A percentile compares a stretch with the other conserved stretches of the same genome.
Evolutionary conservation across 2,888 invertebrate species (phyloP).

Genomic region (Selenia dentaria): DNA sequence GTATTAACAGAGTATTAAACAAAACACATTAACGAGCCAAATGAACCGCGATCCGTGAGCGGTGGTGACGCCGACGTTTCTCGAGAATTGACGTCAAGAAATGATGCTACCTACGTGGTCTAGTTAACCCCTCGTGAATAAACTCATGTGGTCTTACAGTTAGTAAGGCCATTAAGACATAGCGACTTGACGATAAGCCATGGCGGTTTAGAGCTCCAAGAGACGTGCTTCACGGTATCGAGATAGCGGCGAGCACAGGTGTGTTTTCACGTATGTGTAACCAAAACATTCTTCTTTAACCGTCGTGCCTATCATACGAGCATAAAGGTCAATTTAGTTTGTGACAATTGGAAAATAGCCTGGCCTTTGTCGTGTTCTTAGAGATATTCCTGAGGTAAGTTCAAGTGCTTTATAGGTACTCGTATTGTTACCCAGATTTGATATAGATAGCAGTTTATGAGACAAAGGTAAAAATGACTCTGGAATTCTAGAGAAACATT

Average conservation of each 20-base stretch:
- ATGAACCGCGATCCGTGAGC: no score
- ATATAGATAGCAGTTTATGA: constrained; percentile 50
- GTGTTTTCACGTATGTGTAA: constrained; percentile 64
- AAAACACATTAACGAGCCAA: constrained; percentile 1
- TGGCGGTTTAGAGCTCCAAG: constrained; percentile 52
- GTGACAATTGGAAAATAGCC: constrained; percentile 7
- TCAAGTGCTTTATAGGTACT: constrained; percentile 65
- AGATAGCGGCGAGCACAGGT: constrained; percentile 67
- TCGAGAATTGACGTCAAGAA: constrained; percentile 8
- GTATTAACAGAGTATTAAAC: constrained; percentile 17
- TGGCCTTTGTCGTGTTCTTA: constrained; percentile 37
- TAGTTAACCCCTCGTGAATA: constrained; percentile 59
- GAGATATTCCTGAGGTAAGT: constrained; percentile 41
- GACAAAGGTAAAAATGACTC: constrained; percentile 59
- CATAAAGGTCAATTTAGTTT: constrained; percentile 40
- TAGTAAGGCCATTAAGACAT: constrained; percentile 69
- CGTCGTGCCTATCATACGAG: constrained; percentile 28
- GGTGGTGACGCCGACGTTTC: constrained; percentile 14
- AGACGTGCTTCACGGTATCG: constrained; percentile 77
- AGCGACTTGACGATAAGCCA: constrained; percentile 61
- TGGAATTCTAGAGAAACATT: constrained; percentile 41
- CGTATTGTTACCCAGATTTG: constrained; percentile 71
- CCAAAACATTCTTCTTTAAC: constrained; percentile 31
- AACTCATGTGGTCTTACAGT: constrained; percentile 67
- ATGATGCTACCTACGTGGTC: constrained; percentile 21